A percentile compares a stretch with the other conserved stretches of the same genome.
Evolutionary conservation across 1,140 invertebrate genomes (phyloP).

Genomic region (Eueides isabella): DNA sequence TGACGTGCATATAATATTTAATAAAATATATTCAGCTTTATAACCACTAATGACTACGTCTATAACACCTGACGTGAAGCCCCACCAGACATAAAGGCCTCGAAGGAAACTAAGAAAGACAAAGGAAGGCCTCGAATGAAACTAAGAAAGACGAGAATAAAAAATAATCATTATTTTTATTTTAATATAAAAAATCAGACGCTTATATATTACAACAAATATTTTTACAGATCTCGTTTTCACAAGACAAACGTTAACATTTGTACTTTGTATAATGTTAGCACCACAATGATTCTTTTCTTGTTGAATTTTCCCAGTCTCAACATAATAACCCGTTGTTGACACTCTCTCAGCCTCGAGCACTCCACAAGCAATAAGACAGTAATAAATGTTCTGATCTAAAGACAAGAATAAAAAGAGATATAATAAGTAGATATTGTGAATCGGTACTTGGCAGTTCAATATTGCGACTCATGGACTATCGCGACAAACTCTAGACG

Average conservation of each 20-base stretch:
- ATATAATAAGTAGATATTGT: constrained; percentile 79
- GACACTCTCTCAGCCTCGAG: constrained; percentile 64
- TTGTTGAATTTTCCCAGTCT: constrained; percentile 74
- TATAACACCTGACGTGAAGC: too few species aligned
- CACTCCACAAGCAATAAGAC: constrained; percentile 78
- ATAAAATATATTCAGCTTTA: too few species aligned
- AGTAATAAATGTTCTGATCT: constrained; percentile 79
- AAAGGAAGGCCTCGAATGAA: too few species aligned
- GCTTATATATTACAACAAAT: neutral
- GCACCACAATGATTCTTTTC: constrained; percentile 64
- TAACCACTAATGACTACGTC: too few species aligned
- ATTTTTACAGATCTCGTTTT: constrained; percentile 14
- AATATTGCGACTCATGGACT: constrained; percentile 63
- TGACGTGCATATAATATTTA: too few species aligned
- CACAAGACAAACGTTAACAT: constrained; percentile 43
- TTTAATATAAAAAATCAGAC: neutral
- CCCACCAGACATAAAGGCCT: too few species aligned
- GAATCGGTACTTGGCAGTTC: constrained; percentile 67
- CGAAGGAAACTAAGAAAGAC: too few species aligned
- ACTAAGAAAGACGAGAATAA: too few species aligned
- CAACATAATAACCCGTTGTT: constrained; percentile 80
- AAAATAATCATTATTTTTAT: too few species aligned
- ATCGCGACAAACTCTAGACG: constrained; percentile 43
- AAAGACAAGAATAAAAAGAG: constrained; percentile 75
- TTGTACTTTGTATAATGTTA: constrained; percentile 57